Base-by-base conservation (phyloP, 2,113 vertebrate genomes). In the Peromyscus maniculatus region DNA sequence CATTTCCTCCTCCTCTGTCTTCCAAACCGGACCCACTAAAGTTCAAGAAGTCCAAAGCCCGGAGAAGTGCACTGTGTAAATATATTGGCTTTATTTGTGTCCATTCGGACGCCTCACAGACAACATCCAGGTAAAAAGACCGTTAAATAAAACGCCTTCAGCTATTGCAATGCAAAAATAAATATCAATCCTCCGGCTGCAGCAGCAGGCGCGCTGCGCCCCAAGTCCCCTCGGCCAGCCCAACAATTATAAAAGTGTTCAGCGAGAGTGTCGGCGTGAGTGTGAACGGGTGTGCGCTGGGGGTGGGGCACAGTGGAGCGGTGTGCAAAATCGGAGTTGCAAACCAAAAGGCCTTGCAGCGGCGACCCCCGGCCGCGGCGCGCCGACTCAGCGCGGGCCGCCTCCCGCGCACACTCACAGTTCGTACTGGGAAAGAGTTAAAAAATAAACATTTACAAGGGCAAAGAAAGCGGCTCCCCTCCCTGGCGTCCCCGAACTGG, bases 141-240 rank as follows among this genome's bases (percentile, higher is more conserved):
- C 49, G 97, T 98, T 98, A 98, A 99, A 98, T 99, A 98, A 99
- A 67, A 98, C 28, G 97, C 98, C 92, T 96, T 98, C 98, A 96
- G 97, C 98, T 93, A 97, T 97, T 98, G 97, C 98, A 98, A 98
- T 99, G 98, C 98, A 99, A 99, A 99, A 99, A 99, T 99, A 99
- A 99, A 99, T 99, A 99, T 96, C 96, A 31, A 94, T 96, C 98
- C 97, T 96, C 57, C 9, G 55, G 97, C 80, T 80, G 91, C 98
- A 97, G 98, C 97, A 93, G 95, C 98, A 96, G 98, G 97, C 93
- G 96, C 96, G 93, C 98, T 80, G 98, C 92, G 91, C 97, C 97
- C 97, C 94, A 89, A 98, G 98, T 98, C 97, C 98, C 95, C 86
- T 97, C 67, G 8, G 98, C 98, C 94, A 95, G 94, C 80, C 91